Base-by-base conservation (phyloP, 1,140 invertebrate species). In the Drosophila bipectinata region DNA sequence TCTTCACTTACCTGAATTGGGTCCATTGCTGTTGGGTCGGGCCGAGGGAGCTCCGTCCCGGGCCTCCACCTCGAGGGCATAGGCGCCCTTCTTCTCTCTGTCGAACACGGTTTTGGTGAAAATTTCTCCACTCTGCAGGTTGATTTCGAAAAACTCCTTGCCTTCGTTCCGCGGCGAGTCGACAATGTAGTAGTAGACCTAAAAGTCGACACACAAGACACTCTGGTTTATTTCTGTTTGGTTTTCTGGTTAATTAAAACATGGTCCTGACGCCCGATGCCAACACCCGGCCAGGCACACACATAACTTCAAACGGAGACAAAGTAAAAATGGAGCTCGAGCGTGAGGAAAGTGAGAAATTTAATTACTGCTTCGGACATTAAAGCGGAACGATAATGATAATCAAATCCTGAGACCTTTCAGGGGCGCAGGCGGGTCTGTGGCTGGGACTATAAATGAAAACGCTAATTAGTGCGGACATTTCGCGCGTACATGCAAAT, bases 141-240 rank as follows among this genome's bases (percentile, higher is more conserved):
- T 98, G 91, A 99, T 98, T 92, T 98, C 96, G 92, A 98, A 99
- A 93, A 96, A 98, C 92, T 98, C 96, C 92, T 98, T 98, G 57
- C 97, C 97, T 91, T 98, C 97, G 92, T 98, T 98, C 61, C 96
- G 94, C 14, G 94, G 95, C 39, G 96, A 98, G 83, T 98, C 95
- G 45, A 98, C 97, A 58, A 99, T 96, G 90, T 96, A 97, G 92
- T 98, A 98, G 77, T 96, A 97, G 37, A 97, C 96, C 96, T 97
- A 75, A 5, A 83, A 73, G 49, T 41, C 48, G n/a, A 24, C 30
- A 64, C 41, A 47, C 24, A 24, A 32, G 32, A 30, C 32, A 28
- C 6, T 34, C 15, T 21, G 63, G n/a, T 69, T 71, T 71, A 57
- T 69, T 48, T 69, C 34, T 54, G 51, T 21, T n/a, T 26, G 32